phyloP scores from a whole-genome alignment of 2,888 invertebrate genomes.

The Pachydiplax longipennis region DNA sequence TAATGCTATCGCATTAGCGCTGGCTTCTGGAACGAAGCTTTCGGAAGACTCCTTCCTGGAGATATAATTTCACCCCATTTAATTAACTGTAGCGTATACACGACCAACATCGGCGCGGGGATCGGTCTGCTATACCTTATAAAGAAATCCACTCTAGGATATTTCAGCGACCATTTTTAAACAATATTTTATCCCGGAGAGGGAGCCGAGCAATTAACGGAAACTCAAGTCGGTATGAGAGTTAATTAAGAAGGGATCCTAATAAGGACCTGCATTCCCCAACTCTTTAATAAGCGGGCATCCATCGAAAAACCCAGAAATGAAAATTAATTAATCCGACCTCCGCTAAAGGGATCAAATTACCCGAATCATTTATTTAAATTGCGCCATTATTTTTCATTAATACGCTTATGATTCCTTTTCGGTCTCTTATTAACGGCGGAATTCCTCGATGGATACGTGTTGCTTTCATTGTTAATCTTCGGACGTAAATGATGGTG shows the following conservation, averaged over 20 bases:
- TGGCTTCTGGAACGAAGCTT: not conserved
- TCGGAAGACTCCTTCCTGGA: not conserved
- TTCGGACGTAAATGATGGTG: too few relatives aligned
- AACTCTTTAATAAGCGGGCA: not conserved
- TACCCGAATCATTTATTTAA: not conserved
- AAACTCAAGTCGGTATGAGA: not conserved
- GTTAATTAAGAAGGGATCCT: not conserved
- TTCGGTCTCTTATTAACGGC: too few relatives aligned
- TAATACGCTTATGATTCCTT: too few relatives aligned
- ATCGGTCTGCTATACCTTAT: not conserved
- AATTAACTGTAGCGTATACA: not conserved
- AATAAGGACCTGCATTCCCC: not conserved
- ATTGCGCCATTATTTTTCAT: not conserved
- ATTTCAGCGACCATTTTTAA: not conserved
- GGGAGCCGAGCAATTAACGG: not conserved
- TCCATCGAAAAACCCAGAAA: not conserved
- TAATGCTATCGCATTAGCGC: not conserved
- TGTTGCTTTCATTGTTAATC: too few relatives aligned
- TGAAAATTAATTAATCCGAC: not conserved
- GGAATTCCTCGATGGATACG: too few relatives aligned
- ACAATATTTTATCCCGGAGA: not conserved
- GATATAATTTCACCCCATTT: not conserved
- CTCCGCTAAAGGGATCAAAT: not conserved
- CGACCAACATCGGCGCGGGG: not conserved
- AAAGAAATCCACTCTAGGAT: not conserved